Evolutionary conservation across 2,888 invertebrate species (phyloP), one percentile per base, ranked within the genome.

Genomic region (Vesta saturnalis): DNA sequence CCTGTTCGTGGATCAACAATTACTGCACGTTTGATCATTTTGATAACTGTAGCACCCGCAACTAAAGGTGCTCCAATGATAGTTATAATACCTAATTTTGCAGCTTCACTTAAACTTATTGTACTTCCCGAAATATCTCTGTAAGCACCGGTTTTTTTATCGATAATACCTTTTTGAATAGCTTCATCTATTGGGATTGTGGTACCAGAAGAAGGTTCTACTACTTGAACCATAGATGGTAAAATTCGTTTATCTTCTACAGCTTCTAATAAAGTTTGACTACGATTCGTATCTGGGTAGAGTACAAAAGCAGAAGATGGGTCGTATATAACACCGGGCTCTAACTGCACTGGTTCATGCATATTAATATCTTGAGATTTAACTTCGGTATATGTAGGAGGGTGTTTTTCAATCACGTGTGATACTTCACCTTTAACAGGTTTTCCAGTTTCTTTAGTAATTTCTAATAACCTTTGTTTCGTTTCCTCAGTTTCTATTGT

Each of bases 1-100:
- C 94, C 94, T 0, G 94, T 92, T 75, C 88, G 89, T 0, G 96
- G 94, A 83, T 96, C 95, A 63, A 89, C 85, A 12, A 92, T 89
- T 86, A 92, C 90, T 1, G 87, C 86, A 72, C 79, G 86, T 73
- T 86, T 87, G 0, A 79, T 68, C 73, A 80, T 81, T 69, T 82
- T 83, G 2, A 92, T 87, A 0, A 90, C 87, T 81, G 91, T 90
- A 65, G 91, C 89, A 0, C 91, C 89, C 3, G 91, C 92, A 3
- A 91, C 88, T 59, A 94, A 83, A 0, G 94, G 94, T 6, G 92
- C 90, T 47, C 94, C 94, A 56, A 90, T 81, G 8, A 95, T 92
- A 12, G 89, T 87, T 4, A 95, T 82, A n/a, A 93, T 84, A 12
- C 95, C 95, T 76, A 91, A 86, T 82, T 92, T 92, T 12, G 92